phyloP scores from a whole-genome alignment of 2,888 invertebrate genomes.

The Onthophagus sagittarius region DNA sequence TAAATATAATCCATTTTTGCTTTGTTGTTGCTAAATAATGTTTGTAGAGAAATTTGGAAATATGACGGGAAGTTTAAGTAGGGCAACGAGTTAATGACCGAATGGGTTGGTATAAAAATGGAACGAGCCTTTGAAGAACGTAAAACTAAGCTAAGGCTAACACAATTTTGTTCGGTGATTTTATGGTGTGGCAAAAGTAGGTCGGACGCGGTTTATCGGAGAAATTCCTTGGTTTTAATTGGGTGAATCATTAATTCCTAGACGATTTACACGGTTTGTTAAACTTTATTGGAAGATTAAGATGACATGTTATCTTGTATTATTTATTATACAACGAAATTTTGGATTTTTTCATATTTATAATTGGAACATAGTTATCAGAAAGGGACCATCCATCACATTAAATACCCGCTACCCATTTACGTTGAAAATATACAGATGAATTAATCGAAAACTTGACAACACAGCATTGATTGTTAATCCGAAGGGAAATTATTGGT shows the following conservation, averaged over 20 bases:
- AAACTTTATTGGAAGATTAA: not conserved
- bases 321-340: too few relatives aligned
- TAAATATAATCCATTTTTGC: not conserved
- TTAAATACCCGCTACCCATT: too few relatives aligned
- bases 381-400: too few relatives aligned
- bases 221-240: not conserved
- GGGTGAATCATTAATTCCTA: not conserved
- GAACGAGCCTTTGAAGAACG: not conserved
- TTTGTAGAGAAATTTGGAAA: not conserved
- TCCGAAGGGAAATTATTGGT: too few relatives aligned
- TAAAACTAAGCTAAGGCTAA: not conserved
- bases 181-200: conserved; percentile 7
- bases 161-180: conserved; percentile 10
- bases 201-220: not conserved
- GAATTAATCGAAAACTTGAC: too few relatives aligned
- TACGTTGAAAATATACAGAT: too few relatives aligned
- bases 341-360: too few relatives aligned
- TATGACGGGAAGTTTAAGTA: not conserved
- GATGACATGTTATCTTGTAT: too few relatives aligned
- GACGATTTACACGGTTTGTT: not conserved
- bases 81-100: not conserved
- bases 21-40: not conserved
- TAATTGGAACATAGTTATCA: too few relatives aligned
- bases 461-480: too few relatives aligned
- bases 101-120: not conserved